Conservation (phyloP, 2,113 vertebrate genomes). For the Poecilia latipinna region DNA sequence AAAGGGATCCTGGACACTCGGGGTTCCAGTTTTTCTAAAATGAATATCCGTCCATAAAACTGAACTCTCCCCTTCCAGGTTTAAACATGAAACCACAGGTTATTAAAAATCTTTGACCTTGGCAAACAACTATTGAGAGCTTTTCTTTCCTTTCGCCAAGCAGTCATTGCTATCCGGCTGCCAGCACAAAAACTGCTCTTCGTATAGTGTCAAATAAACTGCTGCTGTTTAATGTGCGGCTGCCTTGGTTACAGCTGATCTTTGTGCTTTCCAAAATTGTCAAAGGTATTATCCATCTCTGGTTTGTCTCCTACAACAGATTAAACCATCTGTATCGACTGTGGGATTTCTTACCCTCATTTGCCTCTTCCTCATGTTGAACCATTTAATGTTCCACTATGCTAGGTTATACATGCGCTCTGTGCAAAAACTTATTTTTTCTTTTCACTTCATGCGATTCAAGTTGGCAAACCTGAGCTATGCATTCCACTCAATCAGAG, state of each 20-base stretch:
- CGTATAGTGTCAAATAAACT: not conserved
- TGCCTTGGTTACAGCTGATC: not conserved
- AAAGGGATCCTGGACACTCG: not conserved
- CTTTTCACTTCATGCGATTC: not conserved
- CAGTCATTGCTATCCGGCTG: not conserved
- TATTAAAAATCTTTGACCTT: conserved; percentile 1
- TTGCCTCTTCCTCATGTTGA: not conserved
- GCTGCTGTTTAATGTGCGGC: conserved; percentile 1
- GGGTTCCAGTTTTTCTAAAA: not conserved
- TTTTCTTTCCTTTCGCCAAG: not conserved
- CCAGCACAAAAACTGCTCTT: conserved; percentile 6
- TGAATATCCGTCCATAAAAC: not conserved
- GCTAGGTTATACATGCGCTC: not conserved
- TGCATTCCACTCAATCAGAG: not conserved
- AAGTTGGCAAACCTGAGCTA: not conserved
- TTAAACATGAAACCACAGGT: conserved; percentile 5
- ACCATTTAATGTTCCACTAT: not conserved
- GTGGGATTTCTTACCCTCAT: not conserved
- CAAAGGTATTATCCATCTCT: not conserved
- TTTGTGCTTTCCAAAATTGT: not conserved
- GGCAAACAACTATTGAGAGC: not conserved
- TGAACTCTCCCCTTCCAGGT: not conserved
- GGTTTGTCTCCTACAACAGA: not conserved
- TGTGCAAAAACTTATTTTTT: not conserved
- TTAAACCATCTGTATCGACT: not conserved